Percentiles rank a stretch among this genome's conserved stretches.
Evolutionary conservation across 2,113 vertebrate genomes (phyloP).

Genomic region (Galbula dea): DNA sequence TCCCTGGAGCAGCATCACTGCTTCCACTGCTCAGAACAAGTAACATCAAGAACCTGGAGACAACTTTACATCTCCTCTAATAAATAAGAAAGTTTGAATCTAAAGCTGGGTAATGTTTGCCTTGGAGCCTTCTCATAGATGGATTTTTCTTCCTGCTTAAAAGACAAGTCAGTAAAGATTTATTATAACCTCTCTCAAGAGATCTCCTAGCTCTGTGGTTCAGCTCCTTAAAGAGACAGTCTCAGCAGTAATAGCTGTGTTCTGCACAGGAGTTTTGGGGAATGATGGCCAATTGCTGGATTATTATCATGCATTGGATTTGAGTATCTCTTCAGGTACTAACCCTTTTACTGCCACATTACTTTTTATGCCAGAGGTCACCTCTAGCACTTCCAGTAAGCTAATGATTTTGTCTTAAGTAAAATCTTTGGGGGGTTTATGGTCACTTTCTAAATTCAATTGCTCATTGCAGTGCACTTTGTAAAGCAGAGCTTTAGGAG

Average conservation of each 20-base stretch:
- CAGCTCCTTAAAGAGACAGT: slow-evolving; percentile 54
- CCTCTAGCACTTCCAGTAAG: neutral
- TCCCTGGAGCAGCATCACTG: slow-evolving; percentile 11
- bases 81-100: slow-evolving; percentile 63
- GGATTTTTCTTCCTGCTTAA: slow-evolving; percentile 59
- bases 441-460: neutral
- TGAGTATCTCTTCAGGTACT: neutral
- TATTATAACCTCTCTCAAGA: slow-evolving; percentile 60
- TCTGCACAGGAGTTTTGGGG: neutral
- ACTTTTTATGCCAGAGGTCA: slow-evolving; percentile 30
- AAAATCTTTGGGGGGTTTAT: neutral
- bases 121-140: slow-evolving; percentile 63
- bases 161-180: slow-evolving; percentile 66
- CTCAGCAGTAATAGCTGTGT: slow-evolving; percentile 22
- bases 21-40: slow-evolving; percentile 26
- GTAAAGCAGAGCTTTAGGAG: neutral
- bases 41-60: slow-evolving; percentile 20
- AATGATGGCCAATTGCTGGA: slow-evolving; percentile 15
- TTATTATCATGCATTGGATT: neutral
- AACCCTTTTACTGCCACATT: slow-evolving; percentile 30
- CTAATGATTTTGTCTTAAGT: slow-evolving; percentile 5
- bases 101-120: slow-evolving; percentile 58
- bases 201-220: slow-evolving; percentile 32
- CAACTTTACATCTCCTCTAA: neutral
- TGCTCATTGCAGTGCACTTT: neutral